phyloP scores from a whole-genome alignment of 2,888 invertebrate species.

The Mayetiola destructor region DNA sequence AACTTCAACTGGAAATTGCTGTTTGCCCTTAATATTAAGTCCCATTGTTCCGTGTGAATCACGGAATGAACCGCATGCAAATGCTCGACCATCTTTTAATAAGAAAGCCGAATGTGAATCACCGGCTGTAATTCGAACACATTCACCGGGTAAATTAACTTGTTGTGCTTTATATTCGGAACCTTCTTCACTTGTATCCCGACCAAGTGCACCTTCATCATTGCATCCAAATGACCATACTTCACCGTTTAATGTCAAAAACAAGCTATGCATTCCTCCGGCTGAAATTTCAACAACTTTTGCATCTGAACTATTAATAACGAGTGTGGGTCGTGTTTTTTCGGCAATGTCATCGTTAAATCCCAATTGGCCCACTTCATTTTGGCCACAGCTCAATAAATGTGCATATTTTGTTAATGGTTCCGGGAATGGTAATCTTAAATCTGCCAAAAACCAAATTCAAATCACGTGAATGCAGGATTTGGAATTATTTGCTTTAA shows the following conservation, averaged over 20 bases:
- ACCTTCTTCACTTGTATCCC: slow-evolving; percentile 63
- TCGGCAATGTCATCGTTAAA: slow-evolving; percentile 71
- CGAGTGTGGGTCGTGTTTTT: slow-evolving; percentile 45
- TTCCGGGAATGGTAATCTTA: not conserved
- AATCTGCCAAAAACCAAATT: not conserved
- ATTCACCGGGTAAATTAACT: slow-evolving; percentile 52
- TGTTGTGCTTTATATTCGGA: slow-evolving; percentile 56
- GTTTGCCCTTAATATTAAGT: slow-evolving; percentile 46
- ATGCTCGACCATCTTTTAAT: slow-evolving; percentile 71
- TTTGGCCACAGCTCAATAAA: slow-evolving; percentile 67
- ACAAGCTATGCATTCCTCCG: slow-evolving; percentile 93
- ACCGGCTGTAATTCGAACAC: slow-evolving; percentile 67
- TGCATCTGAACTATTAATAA: slow-evolving; percentile 35
- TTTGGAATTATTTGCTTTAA: too few relatives aligned
- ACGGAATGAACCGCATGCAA: slow-evolving; percentile 89
- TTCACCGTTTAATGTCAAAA: slow-evolving; percentile 61
- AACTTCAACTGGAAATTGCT: slow-evolving; percentile 46
- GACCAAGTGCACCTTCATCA: slow-evolving; percentile 89
- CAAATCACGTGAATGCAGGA: too few relatives aligned
- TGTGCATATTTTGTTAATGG: slow-evolving; percentile 39
- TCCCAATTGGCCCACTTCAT: slow-evolving; percentile 83
- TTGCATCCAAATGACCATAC: slow-evolving; percentile 65
- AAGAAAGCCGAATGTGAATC: slow-evolving; percentile 88
- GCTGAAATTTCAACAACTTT: slow-evolving; percentile 56
- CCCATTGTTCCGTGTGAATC: slow-evolving; percentile 90